Evolutionary conservation across 2,113 vertebrate genomes (phyloP).

Genomic region (Calyptomena viridis): DNA sequence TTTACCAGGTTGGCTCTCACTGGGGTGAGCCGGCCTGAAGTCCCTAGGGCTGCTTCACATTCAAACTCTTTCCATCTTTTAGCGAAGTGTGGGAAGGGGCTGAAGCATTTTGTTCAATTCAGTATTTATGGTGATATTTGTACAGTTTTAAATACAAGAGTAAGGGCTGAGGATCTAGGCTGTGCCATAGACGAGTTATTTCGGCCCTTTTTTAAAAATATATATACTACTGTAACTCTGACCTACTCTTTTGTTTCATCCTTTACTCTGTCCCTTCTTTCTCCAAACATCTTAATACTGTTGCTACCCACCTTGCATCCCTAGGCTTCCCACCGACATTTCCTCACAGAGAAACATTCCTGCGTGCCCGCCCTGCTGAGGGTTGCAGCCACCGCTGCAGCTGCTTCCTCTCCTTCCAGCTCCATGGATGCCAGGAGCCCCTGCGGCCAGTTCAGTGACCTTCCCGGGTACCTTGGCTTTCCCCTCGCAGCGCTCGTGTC

Average conservation of each 20-base stretch:
- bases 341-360: neutral
- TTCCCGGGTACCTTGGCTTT: neutral
- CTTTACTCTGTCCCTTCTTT: neutral
- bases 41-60: neutral
- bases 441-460: neutral
- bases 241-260: neutral
- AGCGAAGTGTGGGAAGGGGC: neutral
- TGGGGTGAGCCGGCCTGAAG: neutral
- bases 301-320: neutral
- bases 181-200: accelerated
- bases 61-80: neutral
- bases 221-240: neutral
- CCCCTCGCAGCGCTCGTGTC: neutral
- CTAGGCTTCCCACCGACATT: too few species aligned
- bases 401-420: neutral
- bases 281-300: neutral
- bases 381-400: neutral
- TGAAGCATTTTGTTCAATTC: neutral
- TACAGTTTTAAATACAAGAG: neutral
- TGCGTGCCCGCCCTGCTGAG: neutral
- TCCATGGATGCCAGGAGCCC: neutral
- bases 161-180: neutral
- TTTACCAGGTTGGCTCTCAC: neutral
- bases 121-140: neutral
- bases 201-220: neutral